Conservation (phyloP, 2,797 vertebrate genomes). For the Leuciscus waleckii region DNA sequence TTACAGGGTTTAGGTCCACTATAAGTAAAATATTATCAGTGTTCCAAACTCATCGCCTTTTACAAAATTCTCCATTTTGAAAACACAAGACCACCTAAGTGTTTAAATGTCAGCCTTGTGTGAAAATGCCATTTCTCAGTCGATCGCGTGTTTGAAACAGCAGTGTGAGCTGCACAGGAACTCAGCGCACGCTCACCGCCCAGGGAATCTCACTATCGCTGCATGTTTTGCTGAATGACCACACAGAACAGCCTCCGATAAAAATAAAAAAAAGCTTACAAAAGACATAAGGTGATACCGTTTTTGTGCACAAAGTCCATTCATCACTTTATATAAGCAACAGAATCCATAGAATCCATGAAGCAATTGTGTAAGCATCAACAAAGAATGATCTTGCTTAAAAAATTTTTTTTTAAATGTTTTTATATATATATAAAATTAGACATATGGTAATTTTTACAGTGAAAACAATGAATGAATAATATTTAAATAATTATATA, state of each 20-base stretch:
- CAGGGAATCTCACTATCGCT: background rate
- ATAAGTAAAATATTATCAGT: background rate
- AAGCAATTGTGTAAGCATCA: background rate
- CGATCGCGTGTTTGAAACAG: background rate
- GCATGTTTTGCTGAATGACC: background rate
- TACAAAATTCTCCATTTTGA: background rate
- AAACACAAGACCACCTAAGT: conserved; percentile 18
- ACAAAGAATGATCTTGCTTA: background rate
- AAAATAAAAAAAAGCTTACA: background rate
- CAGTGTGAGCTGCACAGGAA: background rate
- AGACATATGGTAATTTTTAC: too few relatives aligned
- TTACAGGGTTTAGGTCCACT: background rate
- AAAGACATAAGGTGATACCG: background rate
- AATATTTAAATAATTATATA: background rate
- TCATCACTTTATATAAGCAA: background rate
- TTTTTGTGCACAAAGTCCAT: background rate
- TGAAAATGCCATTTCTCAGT: conserved; percentile 25
- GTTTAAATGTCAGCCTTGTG: conserved; percentile 20
- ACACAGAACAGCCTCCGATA: background rate
- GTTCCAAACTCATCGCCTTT: background rate
- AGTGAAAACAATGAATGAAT: background rate
- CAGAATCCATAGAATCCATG: background rate
- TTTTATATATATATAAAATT: background rate
- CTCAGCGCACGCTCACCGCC: background rate
- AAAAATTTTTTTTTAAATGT: too few relatives aligned